phyloP scores from a whole-genome alignment of 2,113 vertebrate genomes.

The Rhagologus leucostigma region DNA sequence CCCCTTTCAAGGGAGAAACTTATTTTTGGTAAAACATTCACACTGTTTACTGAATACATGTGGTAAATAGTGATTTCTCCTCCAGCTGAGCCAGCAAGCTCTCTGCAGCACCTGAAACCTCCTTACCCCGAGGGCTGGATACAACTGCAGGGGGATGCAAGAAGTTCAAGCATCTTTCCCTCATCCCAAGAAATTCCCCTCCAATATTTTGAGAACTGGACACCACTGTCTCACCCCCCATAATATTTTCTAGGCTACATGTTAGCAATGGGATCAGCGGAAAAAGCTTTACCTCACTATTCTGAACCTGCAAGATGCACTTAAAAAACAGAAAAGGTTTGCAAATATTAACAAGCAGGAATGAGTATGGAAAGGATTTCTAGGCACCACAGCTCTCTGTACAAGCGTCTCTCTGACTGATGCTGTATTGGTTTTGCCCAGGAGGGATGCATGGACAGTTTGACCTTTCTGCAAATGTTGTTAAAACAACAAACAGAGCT shows the following conservation, averaged over 20 bases:
- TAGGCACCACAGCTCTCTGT: neutral
- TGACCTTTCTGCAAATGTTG: conserved; percentile 37
- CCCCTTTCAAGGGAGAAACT: neutral
- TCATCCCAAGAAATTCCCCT: neutral
- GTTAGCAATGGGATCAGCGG: accelerated
- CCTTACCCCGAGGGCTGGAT: neutral
- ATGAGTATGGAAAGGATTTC: neutral
- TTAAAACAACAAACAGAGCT: neutral
- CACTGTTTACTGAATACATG: neutral
- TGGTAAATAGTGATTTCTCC: neutral
- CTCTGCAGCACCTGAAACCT: neutral
- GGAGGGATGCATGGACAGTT: neutral
- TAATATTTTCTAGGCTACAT: neutral
- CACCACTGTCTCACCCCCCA: neutral
- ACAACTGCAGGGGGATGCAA: neutral
- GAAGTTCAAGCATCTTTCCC: neutral
- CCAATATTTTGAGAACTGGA: neutral
- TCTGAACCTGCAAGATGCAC: neutral
- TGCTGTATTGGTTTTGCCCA: neutral
- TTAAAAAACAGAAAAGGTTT: neutral
- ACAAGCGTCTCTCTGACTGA: neutral
- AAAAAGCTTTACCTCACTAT: neutral
- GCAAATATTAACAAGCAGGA: neutral
- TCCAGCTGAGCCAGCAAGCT: neutral
- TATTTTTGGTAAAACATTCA: neutral